Evolutionary conservation across 2,113 vertebrate genomes (phyloP), one percentile per base, ranked within the genome.

Genomic region (Camelus dromedarius): DNA sequence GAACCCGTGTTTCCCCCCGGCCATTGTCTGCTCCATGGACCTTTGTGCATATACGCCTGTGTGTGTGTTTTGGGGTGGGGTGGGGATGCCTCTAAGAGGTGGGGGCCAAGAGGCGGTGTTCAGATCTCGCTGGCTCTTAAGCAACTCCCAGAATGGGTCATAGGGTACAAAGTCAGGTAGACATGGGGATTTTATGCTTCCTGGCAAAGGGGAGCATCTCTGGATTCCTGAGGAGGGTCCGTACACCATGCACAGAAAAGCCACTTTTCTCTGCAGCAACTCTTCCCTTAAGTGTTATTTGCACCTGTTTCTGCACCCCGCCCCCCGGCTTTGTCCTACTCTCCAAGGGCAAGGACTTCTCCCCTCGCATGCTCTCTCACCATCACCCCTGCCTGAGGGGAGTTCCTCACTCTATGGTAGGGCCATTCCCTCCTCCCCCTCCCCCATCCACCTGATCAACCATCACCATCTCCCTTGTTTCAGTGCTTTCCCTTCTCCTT

Each of bases 181-280:
- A 69, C 15, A 13, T 0, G 18, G 67, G 52, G 42, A 46, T 35
- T 2, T 28, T 6, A 52, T 3, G 48, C 24, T 54, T 48, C 75
- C 60, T 60, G 75, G 82, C 64, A 95, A 96, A 48, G 28, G 13
- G 14, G n/a, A 50, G 56, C 35, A 9, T 79, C 80, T 95, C 77
- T 82, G 32, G 56, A 52, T 76, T 86, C 75, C 52, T 28, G 4
- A 19, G 7, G 38, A 69, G 60, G 73, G 28, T 8, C 7, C 42
- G 46, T 4, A 28, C 22, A 24, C 20, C 7, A 6, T 2, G 5
- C 54, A 54, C 64, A 46, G 52, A 54, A 90, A 62, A 86, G 66
- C 46, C 48, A 50, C 84, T 50, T 75, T 60, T 67, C 86, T 94
- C 42, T 62, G 48, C 30, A 32, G 42, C 15, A 26, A 8, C 38